Base-by-base conservation (phyloP, 2,888 invertebrate species). In the Eumerus sabulonum region DNA sequence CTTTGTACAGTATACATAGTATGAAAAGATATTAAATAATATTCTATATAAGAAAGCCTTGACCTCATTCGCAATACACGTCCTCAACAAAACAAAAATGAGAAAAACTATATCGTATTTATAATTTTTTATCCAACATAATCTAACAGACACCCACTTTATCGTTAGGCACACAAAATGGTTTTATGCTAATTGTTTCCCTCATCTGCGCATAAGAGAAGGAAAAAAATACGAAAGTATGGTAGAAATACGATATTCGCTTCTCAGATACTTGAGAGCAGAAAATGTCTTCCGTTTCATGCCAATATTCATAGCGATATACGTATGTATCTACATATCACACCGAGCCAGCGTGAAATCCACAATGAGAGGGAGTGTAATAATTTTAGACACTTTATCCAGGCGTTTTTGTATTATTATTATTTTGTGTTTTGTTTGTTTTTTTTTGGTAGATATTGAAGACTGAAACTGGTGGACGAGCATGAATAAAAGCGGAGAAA, bases 371-470 rank as follows among this genome's bases (percentile, higher is more conserved):
- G 19, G 38, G 51, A 47, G 77, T 63, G 63, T 77, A 73, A 77
- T 77, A 73, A 77, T 77, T 77, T 68, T 44, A 77, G 67, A 72
- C 73, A 77, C 77, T 77, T 72, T 64, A 17, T 54, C 62, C 53
- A 72, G 73, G 72, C 77, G 67, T 63, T 63, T 67, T 54, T 67
- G 38, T 53, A n/a, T n/a, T n/a, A n/a, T n/a, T n/a, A n/a, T n/a
- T n/a, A n/a, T n/a, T n/a, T n/a, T n/a, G n/a, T n/a, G n/a, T n/a
- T n/a, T n/a, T n/a, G n/a, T n/a, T n/a, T n/a, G 67, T 63, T 63
- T 67, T 54, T 67, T 35, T 53, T 72, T 44, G 3, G 40, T 16
- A 40, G 51, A 72, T 51, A 77, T 62, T 45, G 19, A 59, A 57
- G n/a, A 63, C 47, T 53, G 62, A 51, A 66, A 63, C 47, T 45